Percentiles rank a stretch among this genome's conserved stretches.
phyloP scores from a whole-genome alignment of 1,140 invertebrate genomes.

The Solen grandis region DNA sequence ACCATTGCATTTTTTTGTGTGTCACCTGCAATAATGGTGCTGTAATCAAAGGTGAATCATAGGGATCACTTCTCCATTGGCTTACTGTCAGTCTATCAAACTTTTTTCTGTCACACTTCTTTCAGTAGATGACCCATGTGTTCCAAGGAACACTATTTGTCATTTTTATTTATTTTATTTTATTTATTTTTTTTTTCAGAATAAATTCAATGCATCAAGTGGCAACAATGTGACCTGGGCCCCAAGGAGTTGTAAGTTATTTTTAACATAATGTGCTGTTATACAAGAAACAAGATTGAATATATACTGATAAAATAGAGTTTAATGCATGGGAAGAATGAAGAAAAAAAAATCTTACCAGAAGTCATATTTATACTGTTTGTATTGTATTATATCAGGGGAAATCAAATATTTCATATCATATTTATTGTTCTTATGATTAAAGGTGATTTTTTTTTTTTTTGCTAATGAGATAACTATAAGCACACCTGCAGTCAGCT shows the following conservation, averaged over 20 bases:
- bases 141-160: too few relatives aligned
- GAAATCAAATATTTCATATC: background rate
- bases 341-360: background rate
- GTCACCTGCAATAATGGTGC: too few relatives aligned
- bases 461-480: background rate
- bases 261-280: background rate
- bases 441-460: background rate
- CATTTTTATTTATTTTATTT: too few relatives aligned
- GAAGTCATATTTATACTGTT: background rate
- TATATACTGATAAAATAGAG: background rate
- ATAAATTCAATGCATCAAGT: slow-evolving; percentile 28
- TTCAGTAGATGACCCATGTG: too few relatives aligned
- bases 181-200: slow-evolving; percentile 26
- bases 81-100: too few relatives aligned
- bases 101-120: too few relatives aligned
- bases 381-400: background rate
- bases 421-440: background rate
- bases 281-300: background rate
- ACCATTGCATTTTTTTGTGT: too few relatives aligned
- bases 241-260: slow-evolving; percentile 44
- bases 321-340: too few relatives aligned
- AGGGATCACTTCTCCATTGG: too few relatives aligned
- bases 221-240: slow-evolving; percentile 53
- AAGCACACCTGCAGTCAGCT: too few relatives aligned
- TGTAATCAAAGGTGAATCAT: too few relatives aligned